Evolutionary conservation across 2,113 vertebrate genomes (phyloP).

Genomic region (Pomatorhinus ruficollis): DNA sequence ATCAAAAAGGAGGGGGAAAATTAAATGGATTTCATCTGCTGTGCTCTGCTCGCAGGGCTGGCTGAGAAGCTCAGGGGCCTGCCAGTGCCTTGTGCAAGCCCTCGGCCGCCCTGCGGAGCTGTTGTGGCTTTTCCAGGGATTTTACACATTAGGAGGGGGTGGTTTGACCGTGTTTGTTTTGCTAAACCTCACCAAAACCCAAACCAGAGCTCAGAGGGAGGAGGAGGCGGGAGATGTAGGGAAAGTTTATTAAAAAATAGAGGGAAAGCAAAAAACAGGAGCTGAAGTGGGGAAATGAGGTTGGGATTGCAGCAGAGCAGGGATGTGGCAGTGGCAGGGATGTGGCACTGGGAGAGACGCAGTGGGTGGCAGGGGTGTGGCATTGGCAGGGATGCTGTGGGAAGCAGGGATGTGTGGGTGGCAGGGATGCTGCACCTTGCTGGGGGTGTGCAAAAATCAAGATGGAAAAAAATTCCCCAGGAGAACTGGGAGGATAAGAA

Average conservation of each 20-base stretch:
- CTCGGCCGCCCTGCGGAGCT: constrained; percentile 36
- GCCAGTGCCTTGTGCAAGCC: background rate
- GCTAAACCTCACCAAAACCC: constrained; percentile 56
- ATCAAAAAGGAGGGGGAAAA: background rate
- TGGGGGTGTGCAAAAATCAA: background rate
- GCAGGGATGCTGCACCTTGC: background rate
- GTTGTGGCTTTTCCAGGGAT: constrained; percentile 52
- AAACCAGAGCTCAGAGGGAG: background rate
- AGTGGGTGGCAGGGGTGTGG: background rate
- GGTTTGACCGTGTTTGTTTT: constrained; percentile 71
- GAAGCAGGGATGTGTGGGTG: background rate
- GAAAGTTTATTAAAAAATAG: background rate
- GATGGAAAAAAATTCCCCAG: rapidly evolving
- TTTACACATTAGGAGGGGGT: constrained; percentile 60
- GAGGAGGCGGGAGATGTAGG: background rate
- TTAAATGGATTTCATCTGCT: background rate
- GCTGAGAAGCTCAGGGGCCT: background rate
- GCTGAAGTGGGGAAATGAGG: background rate
- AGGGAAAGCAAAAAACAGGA: background rate
- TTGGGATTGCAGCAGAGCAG: background rate
- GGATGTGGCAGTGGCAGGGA: background rate
- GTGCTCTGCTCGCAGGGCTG: background rate
- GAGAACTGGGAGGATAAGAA: background rate
- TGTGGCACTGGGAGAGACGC: background rate
- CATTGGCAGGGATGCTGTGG: background rate